phyloP scores from a whole-genome alignment of 2,797 vertebrate genomes.

The Harpagifer antarcticus region DNA sequence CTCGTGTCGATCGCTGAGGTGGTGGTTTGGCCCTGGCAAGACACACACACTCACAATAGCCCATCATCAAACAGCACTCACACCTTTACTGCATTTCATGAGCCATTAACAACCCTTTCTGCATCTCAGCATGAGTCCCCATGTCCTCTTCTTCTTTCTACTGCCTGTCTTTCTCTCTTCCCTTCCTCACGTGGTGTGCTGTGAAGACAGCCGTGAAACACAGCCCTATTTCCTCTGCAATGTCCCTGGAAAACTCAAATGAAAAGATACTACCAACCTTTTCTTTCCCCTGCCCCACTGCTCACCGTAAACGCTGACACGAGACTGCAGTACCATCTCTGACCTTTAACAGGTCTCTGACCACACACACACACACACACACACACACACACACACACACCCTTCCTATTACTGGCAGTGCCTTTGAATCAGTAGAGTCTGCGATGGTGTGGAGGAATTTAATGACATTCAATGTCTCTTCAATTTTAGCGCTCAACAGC shows the following conservation, averaged over 20 bases:
- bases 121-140: conserved; percentile 33
- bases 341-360: conserved; percentile 72
- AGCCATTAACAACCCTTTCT: conserved; percentile 41
- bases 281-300: conserved; percentile 59
- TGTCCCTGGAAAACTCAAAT: conserved; percentile 66
- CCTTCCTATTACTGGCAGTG: conserved; percentile 64
- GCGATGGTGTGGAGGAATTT: conserved; percentile 74
- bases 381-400: conserved; percentile 31
- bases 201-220: conserved; percentile 70
- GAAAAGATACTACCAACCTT: conserved; percentile 76
- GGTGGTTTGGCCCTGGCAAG: conserved; percentile 44
- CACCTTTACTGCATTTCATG: conserved; percentile 38
- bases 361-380: conserved; percentile 23
- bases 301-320: conserved; percentile 76
- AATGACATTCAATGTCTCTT: conserved; percentile 77
- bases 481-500: conserved; percentile 67
- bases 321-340: conserved; percentile 70
- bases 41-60: conserved; percentile 5
- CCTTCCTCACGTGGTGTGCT: conserved; percentile 1
- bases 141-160: conserved; percentile 22
- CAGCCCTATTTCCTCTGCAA: conserved; percentile 59
- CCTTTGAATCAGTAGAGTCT: conserved; percentile 76
- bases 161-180: conserved; percentile 19
- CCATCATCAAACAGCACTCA: conserved; percentile 20
- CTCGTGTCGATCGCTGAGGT: conserved; percentile 19